These are phyloP conservation scores for Carassius gibelio DNA, from an alignment of 2,113 vertebrate genomes.

Conservation along the genomic window DNA sequence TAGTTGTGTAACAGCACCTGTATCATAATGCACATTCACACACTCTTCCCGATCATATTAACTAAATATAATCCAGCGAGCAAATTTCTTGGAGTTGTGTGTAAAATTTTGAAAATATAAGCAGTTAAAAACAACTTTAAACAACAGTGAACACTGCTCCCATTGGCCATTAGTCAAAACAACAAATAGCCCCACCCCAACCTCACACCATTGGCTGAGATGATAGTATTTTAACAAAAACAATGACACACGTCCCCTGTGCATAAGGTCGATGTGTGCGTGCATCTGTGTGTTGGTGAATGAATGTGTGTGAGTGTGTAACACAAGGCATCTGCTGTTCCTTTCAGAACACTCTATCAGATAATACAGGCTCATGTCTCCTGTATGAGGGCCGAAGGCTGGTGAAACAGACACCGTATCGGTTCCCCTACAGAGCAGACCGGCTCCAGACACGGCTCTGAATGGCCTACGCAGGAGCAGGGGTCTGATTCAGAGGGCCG, in stretches of 20 bases:
- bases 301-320: background rate
- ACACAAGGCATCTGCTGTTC: constrained; percentile 67
- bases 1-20: background rate
- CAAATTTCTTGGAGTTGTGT: no score
- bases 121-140: no score
- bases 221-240: background rate
- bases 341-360: constrained; percentile 70
- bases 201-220: background rate
- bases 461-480: background rate
- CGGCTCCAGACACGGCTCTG: constrained; percentile 11
- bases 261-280: background rate
- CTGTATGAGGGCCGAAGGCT: constrained; percentile 31
- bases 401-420: constrained; percentile 36
- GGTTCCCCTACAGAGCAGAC: constrained; percentile 30
- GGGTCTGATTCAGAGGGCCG: constrained; percentile 20
- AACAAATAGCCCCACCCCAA: background rate
- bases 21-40: background rate
- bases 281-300: background rate
- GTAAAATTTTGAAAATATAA: no score
- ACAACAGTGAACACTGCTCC: background rate
- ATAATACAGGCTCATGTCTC: constrained; percentile 59
- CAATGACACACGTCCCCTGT: background rate
- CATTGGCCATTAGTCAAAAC: background rate
- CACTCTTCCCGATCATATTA: background rate
- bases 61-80: background rate